These are phyloP conservation scores for Ellobium chinense DNA, from an alignment of 2,888 invertebrate genomes.

Conservation along the genomic window DNA sequence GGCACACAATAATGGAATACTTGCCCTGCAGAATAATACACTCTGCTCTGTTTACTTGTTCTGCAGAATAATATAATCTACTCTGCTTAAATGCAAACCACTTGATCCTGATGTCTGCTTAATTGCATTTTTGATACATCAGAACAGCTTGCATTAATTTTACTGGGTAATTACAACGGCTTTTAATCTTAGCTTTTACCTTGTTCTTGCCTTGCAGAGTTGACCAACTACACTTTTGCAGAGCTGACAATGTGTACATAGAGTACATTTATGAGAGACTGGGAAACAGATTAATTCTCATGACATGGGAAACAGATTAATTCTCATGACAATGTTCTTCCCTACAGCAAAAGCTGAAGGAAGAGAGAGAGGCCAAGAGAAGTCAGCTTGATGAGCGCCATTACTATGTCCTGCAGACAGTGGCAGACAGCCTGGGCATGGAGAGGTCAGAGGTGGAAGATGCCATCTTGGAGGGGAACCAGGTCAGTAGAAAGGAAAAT, in stretches of 20 bases:
- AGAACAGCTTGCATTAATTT: background rate
- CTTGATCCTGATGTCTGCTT: too few relatives aligned
- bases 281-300: too few relatives aligned
- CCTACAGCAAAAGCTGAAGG: slow-evolving; percentile 78
- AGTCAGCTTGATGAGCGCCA: slow-evolving; percentile 78
- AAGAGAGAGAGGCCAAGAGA: slow-evolving; percentile 77
- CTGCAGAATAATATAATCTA: too few relatives aligned
- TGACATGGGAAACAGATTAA: too few relatives aligned
- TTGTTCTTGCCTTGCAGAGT: background rate
- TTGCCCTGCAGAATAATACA: too few relatives aligned
- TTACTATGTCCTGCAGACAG: slow-evolving; percentile 76
- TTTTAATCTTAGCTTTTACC: background rate
- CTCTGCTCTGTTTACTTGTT: too few relatives aligned
- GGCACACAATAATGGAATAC: too few relatives aligned
- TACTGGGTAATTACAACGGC: background rate
- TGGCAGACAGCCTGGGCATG: slow-evolving; percentile 76
- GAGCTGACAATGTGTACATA: too few relatives aligned
- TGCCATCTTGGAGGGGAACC: slow-evolving; percentile 76
- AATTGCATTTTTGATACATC: background rate
- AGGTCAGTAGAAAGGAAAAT: too few relatives aligned
- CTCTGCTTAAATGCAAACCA: too few relatives aligned
- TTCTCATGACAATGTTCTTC: background rate
- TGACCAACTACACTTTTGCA: too few relatives aligned
- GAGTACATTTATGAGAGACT: too few relatives aligned
- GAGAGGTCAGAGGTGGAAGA: slow-evolving; percentile 78